Base-by-base conservation (phyloP, 2,888 invertebrate species). In the Nasonia oneida region DNA sequence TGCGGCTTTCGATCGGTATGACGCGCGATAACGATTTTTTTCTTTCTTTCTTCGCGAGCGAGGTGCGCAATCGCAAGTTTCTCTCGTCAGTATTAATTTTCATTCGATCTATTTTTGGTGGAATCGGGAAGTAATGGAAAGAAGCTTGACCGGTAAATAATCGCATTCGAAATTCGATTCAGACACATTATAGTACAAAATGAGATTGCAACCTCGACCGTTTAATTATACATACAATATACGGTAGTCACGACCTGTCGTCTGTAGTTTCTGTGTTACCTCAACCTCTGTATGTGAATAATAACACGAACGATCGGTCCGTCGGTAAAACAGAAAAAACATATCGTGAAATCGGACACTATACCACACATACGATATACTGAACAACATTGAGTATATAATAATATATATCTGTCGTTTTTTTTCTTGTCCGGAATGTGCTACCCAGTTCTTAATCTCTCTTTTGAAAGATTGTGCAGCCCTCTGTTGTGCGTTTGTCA, bases 401-500 rank as follows among this genome's bases (percentile, higher is more conserved):
- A 23, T 57, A 77, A 29, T 18, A 81, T 61, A 83, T 85, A 29
- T 57, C n/a, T 23, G 84, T 33, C 73, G 76, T 77, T 75, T 15
- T 78, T 14, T 76, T 73, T 85, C 23, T 73, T 74, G 76, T 83
- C 53, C 64, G 81, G 29, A 61, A 81, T 61, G 47, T 81, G 67
- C 33, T 67, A 67, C 33, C 70, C 75, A 50, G 53, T 53, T 57
- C 12, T 75, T 50, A 18, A 82, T 64, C n/a, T 86, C 18, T 70
- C 18, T 70, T 75, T 74, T 77, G n/a, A 42, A 77, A 53, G 53
- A 84, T 61, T 81, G 71, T 83, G 79, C 75, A 82, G 61, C 64
- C 76, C 47, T 82, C 57, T 86, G 67, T 82, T 86, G 75, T 86
- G 82, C 84, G 79, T 85, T 84, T 75, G 85, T 82, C 67, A 82